phyloP scores from a whole-genome alignment of 2,113 vertebrate genomes.

The Cisticola juncidis region DNA sequence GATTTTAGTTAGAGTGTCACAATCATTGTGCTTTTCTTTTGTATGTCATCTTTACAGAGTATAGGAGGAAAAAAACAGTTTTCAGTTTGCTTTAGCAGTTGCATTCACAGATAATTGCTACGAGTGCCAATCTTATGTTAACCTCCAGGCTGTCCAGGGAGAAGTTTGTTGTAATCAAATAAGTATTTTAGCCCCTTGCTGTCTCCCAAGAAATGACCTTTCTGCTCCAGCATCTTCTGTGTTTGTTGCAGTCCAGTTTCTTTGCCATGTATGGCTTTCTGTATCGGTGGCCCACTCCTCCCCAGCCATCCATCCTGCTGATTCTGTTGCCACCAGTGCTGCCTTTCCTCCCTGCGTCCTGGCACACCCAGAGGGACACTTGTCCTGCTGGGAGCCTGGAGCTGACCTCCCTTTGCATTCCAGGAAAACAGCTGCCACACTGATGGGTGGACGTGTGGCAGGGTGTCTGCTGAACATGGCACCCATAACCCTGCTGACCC shows the following conservation, averaged over 20 bases:
- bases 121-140: background rate
- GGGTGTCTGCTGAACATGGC: background rate
- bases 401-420: background rate
- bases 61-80: background rate
- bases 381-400: rapidly evolving
- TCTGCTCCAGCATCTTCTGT: background rate
- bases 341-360: background rate
- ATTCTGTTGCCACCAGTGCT: background rate
- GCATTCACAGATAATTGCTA: background rate
- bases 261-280: background rate
- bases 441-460: background rate
- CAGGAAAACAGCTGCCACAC: background rate
- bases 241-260: background rate
- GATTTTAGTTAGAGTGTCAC: background rate
- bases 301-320: background rate
- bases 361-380: rapidly evolving
- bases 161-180: background rate
- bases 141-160: background rate
- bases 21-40: background rate
- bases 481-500: background rate
- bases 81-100: background rate
- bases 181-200: background rate
- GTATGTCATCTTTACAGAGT: background rate
- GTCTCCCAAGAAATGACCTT: background rate
- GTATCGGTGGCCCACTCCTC: background rate